Base-by-base conservation (phyloP, 2,113 vertebrate genomes). In the Ammodytes dubius region DNA sequence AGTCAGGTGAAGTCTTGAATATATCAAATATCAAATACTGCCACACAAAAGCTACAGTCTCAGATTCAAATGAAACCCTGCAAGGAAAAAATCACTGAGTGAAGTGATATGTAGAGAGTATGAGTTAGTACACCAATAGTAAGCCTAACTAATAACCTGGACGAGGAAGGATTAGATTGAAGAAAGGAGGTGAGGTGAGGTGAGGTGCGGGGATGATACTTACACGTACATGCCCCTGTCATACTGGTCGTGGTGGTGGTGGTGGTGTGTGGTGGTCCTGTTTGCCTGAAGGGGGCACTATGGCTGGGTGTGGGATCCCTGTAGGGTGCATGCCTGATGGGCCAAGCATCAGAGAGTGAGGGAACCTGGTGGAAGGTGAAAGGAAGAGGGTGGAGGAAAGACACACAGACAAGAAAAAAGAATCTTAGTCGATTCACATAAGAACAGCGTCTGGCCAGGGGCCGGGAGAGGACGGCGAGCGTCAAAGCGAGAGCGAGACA, bases 271-370 rank as follows among this genome's bases (percentile, higher is more conserved):
- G 27, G 27, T 27, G 95, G 70, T 99, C 97, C 88, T 97, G 97
- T 93, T 99, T 99, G 89, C 97, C 97, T 54, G 98, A 94, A 83
- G 97, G 92, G 85, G 97, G 97, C 92, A 99, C 96, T 74, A 99
- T 99, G 79, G 98, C 97, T 0, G 98, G 97, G 89, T 99, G 98
- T 0, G 98, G 97, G 94, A 99, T 99, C 86, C 97, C 97, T 0
- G 98, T 97, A 3, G 97, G 96, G 90, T 99, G 98, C 95, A 99
- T 97, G 72, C 97, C 94, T 0, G 95, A 95, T 0, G 97, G 96
- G 76, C 97, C 95, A 74, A 99, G 95, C 96, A 99, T 96, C 93
- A 99, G 93, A 0, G 98, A 97, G 90, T 98, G 98, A 76, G 97
- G 94, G 94, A 99, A 98, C 98, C 98, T 99, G 92, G 74, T 12